Evolutionary conservation across 1,140 invertebrate genomes (phyloP), one percentile per base, ranked within the genome.

Genomic region (Magallana ariakensis): DNA sequence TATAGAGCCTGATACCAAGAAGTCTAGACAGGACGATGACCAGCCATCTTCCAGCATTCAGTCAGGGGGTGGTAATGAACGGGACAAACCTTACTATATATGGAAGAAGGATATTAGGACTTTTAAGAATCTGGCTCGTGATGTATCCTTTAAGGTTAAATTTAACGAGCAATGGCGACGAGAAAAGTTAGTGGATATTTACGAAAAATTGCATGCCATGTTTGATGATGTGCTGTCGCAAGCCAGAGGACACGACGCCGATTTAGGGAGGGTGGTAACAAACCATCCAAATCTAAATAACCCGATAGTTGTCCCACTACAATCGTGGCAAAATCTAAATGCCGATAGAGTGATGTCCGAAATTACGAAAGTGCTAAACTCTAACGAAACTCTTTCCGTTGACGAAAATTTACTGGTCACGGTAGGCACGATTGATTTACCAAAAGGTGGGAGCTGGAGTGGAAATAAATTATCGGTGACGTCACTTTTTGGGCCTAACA

Each of bases 181-280:
- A 60, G 19, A 58, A 26, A 80, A 57, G 58, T 85, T 85, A 81
- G 33, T 57, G 6, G 75, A 86, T 81, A 75, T 86, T 58, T 11
- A 80, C 16, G 60, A 86, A 19, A 75, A 86, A 56, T 80, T 86
- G 19, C 85, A 86, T 33, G 55, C 80, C 70, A 86, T 86, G 85
- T 86, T 86, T 15, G 70, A 86, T 58, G 85, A 86, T 53, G 85
- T 86, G 15, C 80, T 86, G 75, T 54, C 66, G 22, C 46, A 81
- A 53, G 85, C 62, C 55, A 86, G 75, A 80, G 85, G 66, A n/a
- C 70, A 86, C 56, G 83, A 84, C 60, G 57, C 55, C 33, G 85
- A 86, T 86, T 58, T 86, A 9, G 75, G 85, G 8, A 16, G 54
- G n/a, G 75, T 86, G 53, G 85, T 86, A 54, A 10, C 80, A 19